phyloP scores from a whole-genome alignment of 1,140 invertebrate genomes.

The Lasaia peninsularis region DNA sequence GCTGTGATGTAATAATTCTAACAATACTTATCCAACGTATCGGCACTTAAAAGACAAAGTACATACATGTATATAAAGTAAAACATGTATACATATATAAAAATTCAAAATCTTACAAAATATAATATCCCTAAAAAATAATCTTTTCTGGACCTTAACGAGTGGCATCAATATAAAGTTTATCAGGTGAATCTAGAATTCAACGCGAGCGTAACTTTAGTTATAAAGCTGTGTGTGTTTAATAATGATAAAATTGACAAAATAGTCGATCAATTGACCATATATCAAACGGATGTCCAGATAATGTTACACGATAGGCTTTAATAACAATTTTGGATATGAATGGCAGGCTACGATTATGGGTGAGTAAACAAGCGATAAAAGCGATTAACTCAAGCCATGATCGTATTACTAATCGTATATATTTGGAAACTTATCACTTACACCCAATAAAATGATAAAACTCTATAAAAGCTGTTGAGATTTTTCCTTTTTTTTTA shows the following conservation, averaged over 20 bases:
- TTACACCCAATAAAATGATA: background rate
- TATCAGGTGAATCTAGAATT: background rate
- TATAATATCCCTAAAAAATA: too few species aligned
- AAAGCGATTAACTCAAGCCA: constrained; percentile 27
- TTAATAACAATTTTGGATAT: constrained; percentile 57
- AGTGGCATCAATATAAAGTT: too few species aligned
- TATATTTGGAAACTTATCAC: background rate
- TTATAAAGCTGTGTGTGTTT: background rate
- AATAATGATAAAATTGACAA: constrained; percentile 2
- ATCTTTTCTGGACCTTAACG: too few species aligned
- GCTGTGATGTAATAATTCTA: too few species aligned
- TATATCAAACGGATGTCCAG: constrained; percentile 20
- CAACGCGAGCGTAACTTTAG: too few species aligned
- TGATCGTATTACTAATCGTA: constrained; percentile 8
- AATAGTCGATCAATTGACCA: background rate
- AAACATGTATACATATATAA: too few species aligned
- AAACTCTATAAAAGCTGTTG: background rate
- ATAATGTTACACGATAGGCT: constrained; percentile 41
- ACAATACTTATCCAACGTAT: too few species aligned
- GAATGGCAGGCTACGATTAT: constrained; percentile 50
- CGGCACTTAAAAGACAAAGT: too few species aligned
- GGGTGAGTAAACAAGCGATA: constrained; percentile 48
- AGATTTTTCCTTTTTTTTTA: background rate
- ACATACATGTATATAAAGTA: too few species aligned
- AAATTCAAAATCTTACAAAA: too few species aligned